Evolutionary conservation across 2,113 vertebrate genomes (phyloP), one percentile per base, ranked within the genome.

Genomic region (Corydoras sp.): DNA sequence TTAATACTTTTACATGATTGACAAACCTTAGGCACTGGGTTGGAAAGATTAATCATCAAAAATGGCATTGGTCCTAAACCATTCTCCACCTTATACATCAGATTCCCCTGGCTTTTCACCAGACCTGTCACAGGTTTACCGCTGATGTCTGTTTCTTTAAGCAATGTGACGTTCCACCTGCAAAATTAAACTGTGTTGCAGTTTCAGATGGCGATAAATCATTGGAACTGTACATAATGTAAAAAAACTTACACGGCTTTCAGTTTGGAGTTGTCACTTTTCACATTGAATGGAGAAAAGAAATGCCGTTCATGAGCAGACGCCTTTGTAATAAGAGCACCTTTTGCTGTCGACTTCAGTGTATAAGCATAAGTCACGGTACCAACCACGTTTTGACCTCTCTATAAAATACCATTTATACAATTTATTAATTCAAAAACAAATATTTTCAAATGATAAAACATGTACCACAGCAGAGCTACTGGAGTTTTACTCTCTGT

Each of bases 151-250:
- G 13, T 87, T 74, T 90, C 85, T 65, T 86, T 75, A 0, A 86
- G 76, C 76, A 92, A 82, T 58, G 65, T 77, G 13, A 95, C 75
- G 0, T 89, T 75, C 58, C 93, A 91, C 63, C 92, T 95, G 69
- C 9, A 59, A 65, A 69, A n/a, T 10, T 32, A 56, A 31, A 62
- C 15, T 10, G 9, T 53, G 3, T 53, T 53, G 10, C 51, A 3
- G 3, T 53, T 53, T 14, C 10, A 53, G 13, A 14, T 14, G 13
- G 58, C 15, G 48, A 58, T 59, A 24, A 43, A 18, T 15, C 13
- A 50, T 53, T 48, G 12, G 14, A 55, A 4, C 13, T 15, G 7
- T 58, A 31, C 32, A 9, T 49, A 48, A 56, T 50, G 43, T 14
- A 12, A 24, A 50, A 50, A 9, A 35, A 74, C 65, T 82, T 84